Base-by-base conservation (phyloP, 1,140 invertebrate genomes). In the Trichonephila clavipes region DNA sequence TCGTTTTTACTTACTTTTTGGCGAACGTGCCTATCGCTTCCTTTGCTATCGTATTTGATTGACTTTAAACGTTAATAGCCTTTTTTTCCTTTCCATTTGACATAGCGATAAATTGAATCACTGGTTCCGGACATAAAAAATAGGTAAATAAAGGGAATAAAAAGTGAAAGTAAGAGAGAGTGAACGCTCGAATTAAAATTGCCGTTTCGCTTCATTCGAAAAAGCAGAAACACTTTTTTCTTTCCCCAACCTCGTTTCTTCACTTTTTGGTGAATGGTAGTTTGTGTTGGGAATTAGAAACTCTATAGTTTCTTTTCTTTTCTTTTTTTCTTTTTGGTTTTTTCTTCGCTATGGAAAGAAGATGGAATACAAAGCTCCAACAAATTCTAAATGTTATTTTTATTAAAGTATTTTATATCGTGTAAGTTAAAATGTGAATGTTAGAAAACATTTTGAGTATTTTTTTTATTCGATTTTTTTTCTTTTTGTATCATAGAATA, bases 51-150 rank as follows among this genome's bases (percentile, higher is more conserved):
- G 34, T 40, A 77, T 77, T 85, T 61, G 83, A 59, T 85, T 77
- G 58, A 85, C 51, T 85, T 85, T 59, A 24, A 85, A 85, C 51
- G 83, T 85, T 85, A 85, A 85, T 85, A 28, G 83, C 83, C 34
- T 85, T 85, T 85, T 85, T 85, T 81, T 85, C 58, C 83, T 21
- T 61, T 85, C 58, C 72, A 77, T 85, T 85, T 85, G 83, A 85
- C 83, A 85, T 85, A 59, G 58, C 83, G 83, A 85, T 85, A 85
- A 85, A 85, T 85, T 85, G 83, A 85, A 85, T 61, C 58, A 85
- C n/a, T 58, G 16, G 34, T 21, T 59, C 10, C 16, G 6, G 24
- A 58, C 58, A 61, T 58, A 85, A 85, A 85, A 51, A 85, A 85
- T 85, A 59, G 83, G 83, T 61, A 85, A 85, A 61, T 61, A 85